Base-by-base conservation (phyloP, 53 echinoderm and acorn worm species). In the Holothuria leucospilota region DNA sequence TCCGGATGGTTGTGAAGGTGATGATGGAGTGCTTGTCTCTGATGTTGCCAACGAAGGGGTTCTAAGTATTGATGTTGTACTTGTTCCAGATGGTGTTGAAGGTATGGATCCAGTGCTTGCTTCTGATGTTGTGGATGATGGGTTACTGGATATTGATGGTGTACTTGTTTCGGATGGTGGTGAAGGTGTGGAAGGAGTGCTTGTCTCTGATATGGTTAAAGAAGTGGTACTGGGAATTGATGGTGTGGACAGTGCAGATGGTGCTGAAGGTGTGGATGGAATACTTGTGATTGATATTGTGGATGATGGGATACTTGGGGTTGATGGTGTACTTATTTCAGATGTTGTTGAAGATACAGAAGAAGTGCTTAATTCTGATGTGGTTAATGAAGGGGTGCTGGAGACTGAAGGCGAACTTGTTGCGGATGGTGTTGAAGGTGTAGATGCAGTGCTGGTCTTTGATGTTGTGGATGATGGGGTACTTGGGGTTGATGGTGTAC, bases 401-500 rank as follows among this genome's bases (percentile, higher is more conserved):
- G n/a, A n/a, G n/a, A n/a, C n/a, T n/a, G n/a, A n/a, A n/a, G n/a
- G n/a, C n/a, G n/a, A n/a, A n/a, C n/a, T n/a, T n/a, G 67, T 18
- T 24, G 67, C 6, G 6, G 2, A 15, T 18, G 67, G 24, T 66
- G 20, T 29, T 39, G 71, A 71, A 71, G 40, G 7, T 7, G 40
- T 40, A 40, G 40, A 40, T 40, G 40, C 4, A 5, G 40, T 40
- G 7, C 40, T 40, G 39, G 39, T 71, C 71, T 30, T 14, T 28
- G 71, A 38, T 40, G 40, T 40, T 40, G 39, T 13, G 20, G 42
- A 71, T 71, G 13, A 13, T 13, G 71, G 20, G 29, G 13, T 30
- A 67, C 62, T 40, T 5, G 40, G 81, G 59, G 75, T 70, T 59
- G 80, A 63, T 21, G 59, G 59, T 23, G 85, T 85, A 26, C 88